Conservation (phyloP, 2,113 vertebrate species). For the Cyanoramphus novaezelandiae region DNA sequence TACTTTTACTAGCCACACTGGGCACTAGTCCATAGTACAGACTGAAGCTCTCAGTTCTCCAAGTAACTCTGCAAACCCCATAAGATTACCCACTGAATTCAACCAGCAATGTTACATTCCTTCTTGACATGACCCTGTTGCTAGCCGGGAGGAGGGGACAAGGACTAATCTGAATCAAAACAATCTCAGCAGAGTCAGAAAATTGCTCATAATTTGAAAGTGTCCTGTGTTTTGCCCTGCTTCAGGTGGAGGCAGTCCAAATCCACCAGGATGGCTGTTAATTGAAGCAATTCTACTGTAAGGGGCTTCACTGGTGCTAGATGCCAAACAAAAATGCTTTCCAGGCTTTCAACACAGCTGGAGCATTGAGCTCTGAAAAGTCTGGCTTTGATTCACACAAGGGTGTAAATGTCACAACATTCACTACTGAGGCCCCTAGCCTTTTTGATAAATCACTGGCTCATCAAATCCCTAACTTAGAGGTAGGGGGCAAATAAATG, state of each 20-base stretch:
- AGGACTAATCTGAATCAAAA: not conserved
- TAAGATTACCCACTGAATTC: not conserved
- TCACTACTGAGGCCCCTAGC: not conserved
- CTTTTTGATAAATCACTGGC: not conserved
- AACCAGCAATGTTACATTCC: not conserved
- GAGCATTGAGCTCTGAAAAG: not conserved
- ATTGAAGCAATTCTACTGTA: not conserved
- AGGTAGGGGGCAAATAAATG: not conserved
- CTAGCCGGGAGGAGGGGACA: fast-evolving
- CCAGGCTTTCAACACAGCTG: conserved; percentile 20
- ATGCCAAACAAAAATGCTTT: conserved; percentile 36
- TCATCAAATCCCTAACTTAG: not conserved
- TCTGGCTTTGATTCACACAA: conserved; percentile 11
- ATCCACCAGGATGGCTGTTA: not conserved
- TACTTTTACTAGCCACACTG: conserved; percentile 27
- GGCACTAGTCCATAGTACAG: conserved; percentile 28
- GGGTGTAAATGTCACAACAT: not conserved
- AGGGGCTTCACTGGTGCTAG: not conserved
- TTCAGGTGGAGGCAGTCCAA: not conserved
- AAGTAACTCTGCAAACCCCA: not conserved
- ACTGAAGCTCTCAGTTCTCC: not conserved
- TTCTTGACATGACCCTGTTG: not conserved
- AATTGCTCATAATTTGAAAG: not conserved
- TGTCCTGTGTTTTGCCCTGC: not conserved
- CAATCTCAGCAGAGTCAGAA: not conserved